Percentiles rank a stretch among this genome's conserved stretches.
These are phyloP conservation scores for Mus musculus DNA, from an alignment of 2,113 vertebrate species.

Conservation along the genomic window DNA sequence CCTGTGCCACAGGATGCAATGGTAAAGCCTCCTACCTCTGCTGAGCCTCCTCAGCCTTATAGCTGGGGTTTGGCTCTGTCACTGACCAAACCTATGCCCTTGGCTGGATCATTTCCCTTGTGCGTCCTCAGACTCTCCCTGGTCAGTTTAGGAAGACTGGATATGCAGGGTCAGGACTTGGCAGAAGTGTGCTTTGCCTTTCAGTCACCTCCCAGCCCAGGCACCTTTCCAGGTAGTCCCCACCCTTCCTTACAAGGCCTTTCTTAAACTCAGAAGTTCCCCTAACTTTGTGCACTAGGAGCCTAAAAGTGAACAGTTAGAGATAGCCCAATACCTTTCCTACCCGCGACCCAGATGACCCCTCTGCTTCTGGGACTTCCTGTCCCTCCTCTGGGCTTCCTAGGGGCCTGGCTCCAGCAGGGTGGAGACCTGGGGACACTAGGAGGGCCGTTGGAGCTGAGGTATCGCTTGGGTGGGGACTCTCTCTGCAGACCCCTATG, in stretches of 20 bases:
- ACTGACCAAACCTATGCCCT: neutral
- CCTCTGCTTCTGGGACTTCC: neutral
- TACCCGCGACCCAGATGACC: neutral
- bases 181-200: too few species aligned
- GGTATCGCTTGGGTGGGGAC: neutral
- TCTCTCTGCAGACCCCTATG: slow-evolving; percentile 92
- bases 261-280: neutral
- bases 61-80: neutral
- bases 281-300: neutral
- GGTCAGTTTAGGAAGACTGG: neutral
- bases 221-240: neutral
- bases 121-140: neutral
- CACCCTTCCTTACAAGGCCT: neutral
- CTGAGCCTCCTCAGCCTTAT: neutral
- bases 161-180: neutral
- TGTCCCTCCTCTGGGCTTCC: neutral
- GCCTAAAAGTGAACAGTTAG: neutral
- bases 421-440: rapidly evolving
- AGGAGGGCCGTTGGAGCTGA: neutral
- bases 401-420: neutral
- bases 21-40: neutral
- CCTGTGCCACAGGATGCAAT: neutral
- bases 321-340: neutral
- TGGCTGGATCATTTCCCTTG: neutral
- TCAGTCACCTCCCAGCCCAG: neutral